Evolutionary conservation across 2,888 invertebrate genomes (phyloP).

Genomic region (Plusia festucae): DNA sequence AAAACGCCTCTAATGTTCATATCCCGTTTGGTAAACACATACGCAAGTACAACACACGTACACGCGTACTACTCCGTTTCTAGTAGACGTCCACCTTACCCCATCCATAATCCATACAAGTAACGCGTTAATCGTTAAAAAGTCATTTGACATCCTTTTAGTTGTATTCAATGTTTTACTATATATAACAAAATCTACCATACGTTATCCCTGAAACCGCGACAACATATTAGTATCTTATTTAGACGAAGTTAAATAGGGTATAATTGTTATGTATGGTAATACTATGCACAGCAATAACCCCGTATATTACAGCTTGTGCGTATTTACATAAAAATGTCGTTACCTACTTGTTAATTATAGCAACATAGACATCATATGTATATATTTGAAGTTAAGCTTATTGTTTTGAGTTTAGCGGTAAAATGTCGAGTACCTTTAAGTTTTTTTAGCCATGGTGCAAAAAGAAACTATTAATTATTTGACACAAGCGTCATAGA

Average conservation of each 20-base stretch:
- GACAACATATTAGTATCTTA: not conserved
- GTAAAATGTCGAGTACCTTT: not conserved
- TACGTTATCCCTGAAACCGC: not conserved
- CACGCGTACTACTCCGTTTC: not conserved
- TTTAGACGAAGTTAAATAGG: not conserved
- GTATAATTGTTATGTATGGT: conserved; percentile 7
- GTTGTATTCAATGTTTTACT: not conserved
- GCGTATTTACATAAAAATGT: conserved; percentile 36
- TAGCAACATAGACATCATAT: conserved; percentile 9
- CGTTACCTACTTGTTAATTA: conserved; percentile 40
- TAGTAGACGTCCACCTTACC: not conserved
- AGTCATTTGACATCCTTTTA: not conserved
- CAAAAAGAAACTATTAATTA: too few species aligned
- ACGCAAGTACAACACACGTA: not conserved
- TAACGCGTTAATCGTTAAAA: not conserved
- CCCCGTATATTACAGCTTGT: conserved; percentile 4
- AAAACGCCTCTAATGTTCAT: not conserved
- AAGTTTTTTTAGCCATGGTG: too few species aligned
- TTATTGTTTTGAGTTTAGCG: conserved; percentile 20
- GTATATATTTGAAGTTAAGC: conserved; percentile 6
- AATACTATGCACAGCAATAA: conserved; percentile 19
- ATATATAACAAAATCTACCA: not conserved
- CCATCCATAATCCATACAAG: not conserved
- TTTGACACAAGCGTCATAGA: too few species aligned
- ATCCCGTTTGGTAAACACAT: not conserved